Evolutionary conservation across 2,797 vertebrate species (phyloP).

Genomic region (Potorous gilbertii): DNA sequence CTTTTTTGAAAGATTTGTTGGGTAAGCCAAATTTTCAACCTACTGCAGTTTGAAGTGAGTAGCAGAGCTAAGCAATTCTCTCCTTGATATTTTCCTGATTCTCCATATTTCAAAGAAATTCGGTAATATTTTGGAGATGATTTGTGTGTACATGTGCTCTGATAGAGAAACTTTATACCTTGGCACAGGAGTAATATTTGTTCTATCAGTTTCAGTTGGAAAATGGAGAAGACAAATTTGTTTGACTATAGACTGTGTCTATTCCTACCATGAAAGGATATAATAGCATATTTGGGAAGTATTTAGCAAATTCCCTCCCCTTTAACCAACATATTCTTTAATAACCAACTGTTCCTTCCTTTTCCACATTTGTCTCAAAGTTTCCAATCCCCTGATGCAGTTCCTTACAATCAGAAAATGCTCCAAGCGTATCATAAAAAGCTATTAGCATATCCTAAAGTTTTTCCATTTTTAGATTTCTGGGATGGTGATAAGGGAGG

Average conservation of each 20-base stretch:
- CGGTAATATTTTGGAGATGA: background rate
- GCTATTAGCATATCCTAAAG: conserved; percentile 71
- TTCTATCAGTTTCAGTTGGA: conserved; percentile 60
- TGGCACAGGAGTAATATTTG: conserved; percentile 16
- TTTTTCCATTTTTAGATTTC: conserved; percentile 69
- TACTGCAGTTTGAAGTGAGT: conserved; percentile 9
- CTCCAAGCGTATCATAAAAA: conserved; percentile 68
- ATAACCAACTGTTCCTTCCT: conserved; percentile 51
- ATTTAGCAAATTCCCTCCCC: conserved; percentile 42
- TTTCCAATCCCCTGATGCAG: conserved; percentile 60
- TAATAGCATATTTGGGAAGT: conserved; percentile 50
- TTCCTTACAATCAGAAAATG: conserved; percentile 54
- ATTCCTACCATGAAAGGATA: conserved; percentile 57
- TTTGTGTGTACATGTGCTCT: conserved; percentile 17
- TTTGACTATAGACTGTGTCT: conserved; percentile 57
- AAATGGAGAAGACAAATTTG: conserved; percentile 61
- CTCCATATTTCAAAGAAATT: background rate
- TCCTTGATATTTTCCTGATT: background rate
- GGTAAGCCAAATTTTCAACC: conserved; percentile 5
- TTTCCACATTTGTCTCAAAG: conserved; percentile 61
- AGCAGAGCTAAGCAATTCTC: background rate
- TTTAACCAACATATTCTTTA: conserved; percentile 12
- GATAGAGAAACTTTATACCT: background rate
- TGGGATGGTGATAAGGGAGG: conserved; percentile 62
- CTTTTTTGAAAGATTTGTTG: background rate